Evolutionary conservation across 2,113 vertebrate species (phyloP).

Genomic region (Periophthalmus modestus): DNA sequence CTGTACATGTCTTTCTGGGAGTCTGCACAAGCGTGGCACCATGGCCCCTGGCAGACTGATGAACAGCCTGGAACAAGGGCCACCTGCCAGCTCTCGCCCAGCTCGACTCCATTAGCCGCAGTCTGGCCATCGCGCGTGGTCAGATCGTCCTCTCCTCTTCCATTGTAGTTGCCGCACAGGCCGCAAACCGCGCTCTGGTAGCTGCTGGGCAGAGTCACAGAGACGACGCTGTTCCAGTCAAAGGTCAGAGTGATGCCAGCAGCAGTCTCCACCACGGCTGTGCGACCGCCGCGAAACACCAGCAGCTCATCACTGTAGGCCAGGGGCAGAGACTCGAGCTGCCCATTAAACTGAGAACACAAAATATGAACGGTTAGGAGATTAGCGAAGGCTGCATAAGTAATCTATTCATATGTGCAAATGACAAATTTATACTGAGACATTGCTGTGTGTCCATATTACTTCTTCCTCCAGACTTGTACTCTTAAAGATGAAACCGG

Average conservation of each 20-base stretch:
- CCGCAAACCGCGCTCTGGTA: slow-evolving; percentile 60
- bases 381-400: no score
- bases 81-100: slow-evolving; percentile 64
- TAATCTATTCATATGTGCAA: no score
- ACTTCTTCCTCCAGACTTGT: no score
- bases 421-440: no score
- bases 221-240: slow-evolving; percentile 56
- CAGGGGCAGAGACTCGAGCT: slow-evolving; percentile 59
- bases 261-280: slow-evolving; percentile 58
- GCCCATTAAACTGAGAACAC: slow-evolving; percentile 56
- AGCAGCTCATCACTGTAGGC: slow-evolving; percentile 45
- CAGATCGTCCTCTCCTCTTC: slow-evolving; percentile 56
- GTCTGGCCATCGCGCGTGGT: slow-evolving; percentile 40
- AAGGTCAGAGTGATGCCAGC: slow-evolving; percentile 70
- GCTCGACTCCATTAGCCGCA: slow-evolving; percentile 25
- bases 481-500: no score
- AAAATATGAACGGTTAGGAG: slow-evolving; percentile 40
- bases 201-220: slow-evolving; percentile 54
- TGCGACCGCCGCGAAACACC: slow-evolving; percentile 49
- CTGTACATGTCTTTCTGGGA: slow-evolving; percentile 48
- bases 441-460: no score
- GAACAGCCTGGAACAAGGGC: slow-evolving; percentile 46
- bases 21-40: slow-evolving; percentile 48
- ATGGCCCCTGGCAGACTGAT: slow-evolving; percentile 47
- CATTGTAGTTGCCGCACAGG: slow-evolving; percentile 71